Conservation (phyloP, 2,888 invertebrate genomes). For the Phaedon cochleariae region DNA sequence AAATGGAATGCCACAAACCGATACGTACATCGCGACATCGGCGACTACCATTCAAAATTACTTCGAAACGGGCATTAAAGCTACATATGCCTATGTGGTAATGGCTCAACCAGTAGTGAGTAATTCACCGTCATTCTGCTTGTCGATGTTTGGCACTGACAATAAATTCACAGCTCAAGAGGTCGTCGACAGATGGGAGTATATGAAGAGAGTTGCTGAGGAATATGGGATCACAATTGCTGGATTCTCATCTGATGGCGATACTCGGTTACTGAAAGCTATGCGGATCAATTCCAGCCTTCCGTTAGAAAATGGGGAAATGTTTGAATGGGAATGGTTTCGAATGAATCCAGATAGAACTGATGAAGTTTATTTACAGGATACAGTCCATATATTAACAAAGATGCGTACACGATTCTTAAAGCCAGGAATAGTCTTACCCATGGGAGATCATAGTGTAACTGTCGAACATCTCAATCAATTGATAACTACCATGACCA, state of each 20-base stretch:
- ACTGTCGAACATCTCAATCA: conserved; percentile 9
- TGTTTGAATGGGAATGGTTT: background rate
- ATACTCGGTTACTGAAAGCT: no score
- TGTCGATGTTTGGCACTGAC: conserved; percentile 2
- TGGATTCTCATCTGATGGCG: no score
- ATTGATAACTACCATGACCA: background rate
- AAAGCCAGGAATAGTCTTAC: background rate
- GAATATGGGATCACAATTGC: no score
- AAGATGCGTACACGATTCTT: background rate
- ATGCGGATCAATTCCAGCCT: no score
- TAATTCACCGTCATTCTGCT: background rate
- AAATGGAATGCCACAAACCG: background rate
- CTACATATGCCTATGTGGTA: conserved; percentile 8
- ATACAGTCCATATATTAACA: conserved; percentile 2
- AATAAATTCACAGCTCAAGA: background rate
- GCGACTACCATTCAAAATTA: background rate
- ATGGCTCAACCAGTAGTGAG: background rate
- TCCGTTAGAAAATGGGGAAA: no score
- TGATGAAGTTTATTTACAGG: conserved; percentile 3
- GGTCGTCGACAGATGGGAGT: background rate
- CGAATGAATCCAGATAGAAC: background rate
- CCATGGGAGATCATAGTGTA: conserved; percentile 5
- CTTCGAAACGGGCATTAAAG: background rate
- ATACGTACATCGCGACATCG: conserved; percentile 5
- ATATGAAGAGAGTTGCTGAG: no score